Evolutionary conservation across 2,888 invertebrate species (phyloP).

Genomic region (Rhogogaster chlorosoma): DNA sequence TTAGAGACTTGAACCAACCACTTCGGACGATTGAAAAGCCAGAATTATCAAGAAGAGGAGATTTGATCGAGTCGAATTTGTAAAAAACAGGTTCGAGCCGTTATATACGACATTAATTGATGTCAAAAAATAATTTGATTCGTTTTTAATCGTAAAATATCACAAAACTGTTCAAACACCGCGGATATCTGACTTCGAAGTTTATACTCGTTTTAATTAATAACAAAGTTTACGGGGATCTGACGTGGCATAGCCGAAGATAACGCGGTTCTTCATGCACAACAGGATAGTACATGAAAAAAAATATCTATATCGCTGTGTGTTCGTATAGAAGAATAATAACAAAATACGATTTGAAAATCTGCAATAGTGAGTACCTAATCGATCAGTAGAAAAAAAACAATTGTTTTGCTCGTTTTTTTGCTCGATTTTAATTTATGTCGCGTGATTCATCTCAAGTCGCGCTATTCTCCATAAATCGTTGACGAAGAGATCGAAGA

Average conservation of each 20-base stretch:
- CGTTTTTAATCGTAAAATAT: not conserved
- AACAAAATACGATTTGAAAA: not conserved
- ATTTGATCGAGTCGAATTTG: not conserved
- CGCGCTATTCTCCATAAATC: not conserved
- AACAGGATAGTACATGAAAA: not conserved
- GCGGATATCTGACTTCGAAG: not conserved
- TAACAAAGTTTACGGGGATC: not conserved
- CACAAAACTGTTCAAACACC: not conserved
- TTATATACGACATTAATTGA: not conserved
- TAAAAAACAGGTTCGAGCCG: not conserved
- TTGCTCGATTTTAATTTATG: not conserved
- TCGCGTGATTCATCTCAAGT: not conserved
- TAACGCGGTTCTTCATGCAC: not conserved
- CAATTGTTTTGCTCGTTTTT: not conserved
- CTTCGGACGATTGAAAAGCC: not conserved
- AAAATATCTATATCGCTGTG: not conserved
- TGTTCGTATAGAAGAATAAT: not conserved
- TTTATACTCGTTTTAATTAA: not conserved
- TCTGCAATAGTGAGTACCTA: not conserved
- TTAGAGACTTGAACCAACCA: not conserved
- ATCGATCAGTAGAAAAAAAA: not conserved
- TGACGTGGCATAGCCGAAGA: not conserved
- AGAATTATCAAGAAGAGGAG: not conserved
- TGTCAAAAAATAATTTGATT: not conserved
- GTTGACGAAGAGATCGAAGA: not conserved